phyloP scores from a whole-genome alignment of 2,113 vertebrate genomes.

The Camelus dromedarius region DNA sequence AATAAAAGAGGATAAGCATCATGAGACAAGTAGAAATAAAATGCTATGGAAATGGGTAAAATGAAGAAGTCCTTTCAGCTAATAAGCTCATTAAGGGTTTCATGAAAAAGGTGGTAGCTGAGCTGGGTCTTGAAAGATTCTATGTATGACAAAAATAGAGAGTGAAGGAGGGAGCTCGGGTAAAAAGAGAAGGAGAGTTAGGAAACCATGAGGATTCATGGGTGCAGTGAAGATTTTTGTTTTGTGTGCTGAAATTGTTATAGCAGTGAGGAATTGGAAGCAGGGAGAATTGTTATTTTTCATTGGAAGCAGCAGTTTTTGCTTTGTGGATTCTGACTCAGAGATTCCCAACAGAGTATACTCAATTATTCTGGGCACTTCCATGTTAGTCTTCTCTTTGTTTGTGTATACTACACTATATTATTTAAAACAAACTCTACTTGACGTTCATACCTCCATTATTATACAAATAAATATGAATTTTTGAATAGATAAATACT shows the following conservation, averaged over 20 bases:
- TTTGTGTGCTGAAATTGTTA: neutral
- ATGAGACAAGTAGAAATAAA: conserved; percentile 32
- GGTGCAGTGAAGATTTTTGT: neutral
- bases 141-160: neutral
- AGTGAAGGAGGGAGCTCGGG: neutral
- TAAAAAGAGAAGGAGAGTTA: neutral
- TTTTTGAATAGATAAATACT: neutral
- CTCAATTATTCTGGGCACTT: neutral
- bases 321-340: conserved; percentile 22
- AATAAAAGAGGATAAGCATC: neutral
- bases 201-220: neutral
- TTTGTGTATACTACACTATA: conserved; percentile 14
- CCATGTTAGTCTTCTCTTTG: neutral
- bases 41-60: neutral
- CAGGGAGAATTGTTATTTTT: neutral
- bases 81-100: neutral
- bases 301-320: neutral
- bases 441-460: neutral
- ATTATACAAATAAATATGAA: conserved; percentile 3
- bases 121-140: neutral
- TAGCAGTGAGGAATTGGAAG: neutral
- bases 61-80: neutral
- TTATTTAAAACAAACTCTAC: conserved; percentile 17
- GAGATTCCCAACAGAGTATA: neutral
- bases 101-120: neutral